Base-by-base conservation (phyloP, 2,113 vertebrate species). In the Electrona antarctica region DNA sequence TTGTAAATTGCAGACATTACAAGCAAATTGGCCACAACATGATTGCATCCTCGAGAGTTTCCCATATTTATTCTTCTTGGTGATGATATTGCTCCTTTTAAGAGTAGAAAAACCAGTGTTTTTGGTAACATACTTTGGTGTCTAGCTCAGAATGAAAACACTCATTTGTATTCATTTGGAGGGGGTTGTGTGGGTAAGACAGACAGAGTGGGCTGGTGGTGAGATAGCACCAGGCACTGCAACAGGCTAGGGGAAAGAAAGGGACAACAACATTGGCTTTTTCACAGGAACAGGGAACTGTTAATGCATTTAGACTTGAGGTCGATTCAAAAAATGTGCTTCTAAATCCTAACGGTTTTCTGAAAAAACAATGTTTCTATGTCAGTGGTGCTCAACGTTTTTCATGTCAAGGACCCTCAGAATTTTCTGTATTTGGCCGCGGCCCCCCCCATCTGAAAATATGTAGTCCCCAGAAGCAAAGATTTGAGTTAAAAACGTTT, bases 81-180 rank as follows among this genome's bases (percentile, higher is more conserved):
- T 60, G 77, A 79, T 21, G 9, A 84, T 46, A 78, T 85, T 83
- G 80, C 69, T 87, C 83, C 74, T 73, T 85, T 87, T 76, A 84
- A 77, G 69, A 76, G 78, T 78, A 77, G 81, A 85, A 85, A 74
- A 85, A 74, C 61, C 71, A 62, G 69, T 88, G 88, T 88, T 91
- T 92, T 88, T 71, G 79, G 87, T 87, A 87, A 89, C 90, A 92
- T 92, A 90, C 89, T 92, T 93, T 74, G 73, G 76, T 71, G 88
- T 88, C 66, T 83, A 88, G 85, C 85, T 89, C 85, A 76, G 90
- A 90, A 85, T 73, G 73, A 93, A 93, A 93, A 93, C 92, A 92
- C 80, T 90, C 86, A 87, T 92, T 91, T 88, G 88, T 90, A 91
- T 86, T 92, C 69, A 91, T 91, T 89, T 88, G 78, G 85, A 85